A percentile compares a stretch with the other conserved stretches of the same genome.
phyloP scores from a whole-genome alignment of 2,797 vertebrate species.

The Characodon lateralis region DNA sequence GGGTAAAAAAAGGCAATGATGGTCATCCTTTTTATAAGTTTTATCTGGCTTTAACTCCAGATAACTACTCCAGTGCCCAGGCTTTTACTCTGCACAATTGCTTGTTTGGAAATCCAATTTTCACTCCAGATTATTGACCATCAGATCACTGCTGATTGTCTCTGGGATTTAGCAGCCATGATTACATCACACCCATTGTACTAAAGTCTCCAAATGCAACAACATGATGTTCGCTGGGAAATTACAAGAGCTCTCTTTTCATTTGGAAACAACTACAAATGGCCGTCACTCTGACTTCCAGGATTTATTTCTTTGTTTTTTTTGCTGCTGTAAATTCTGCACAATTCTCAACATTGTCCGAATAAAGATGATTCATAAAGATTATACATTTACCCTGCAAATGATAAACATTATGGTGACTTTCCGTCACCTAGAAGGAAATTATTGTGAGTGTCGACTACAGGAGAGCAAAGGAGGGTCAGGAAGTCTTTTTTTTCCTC shows the following conservation, averaged over 20 bases:
- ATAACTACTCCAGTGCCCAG: background rate
- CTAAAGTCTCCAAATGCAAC: background rate
- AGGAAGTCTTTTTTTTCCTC: too few species aligned
- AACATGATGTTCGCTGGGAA: background rate
- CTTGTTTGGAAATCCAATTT: constrained; percentile 8
- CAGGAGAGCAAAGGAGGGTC: too few species aligned
- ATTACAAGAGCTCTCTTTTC: background rate
- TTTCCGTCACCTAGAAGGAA: too few species aligned
- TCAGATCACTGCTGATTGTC: constrained; percentile 36
- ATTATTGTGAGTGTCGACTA: too few species aligned
- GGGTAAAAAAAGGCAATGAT: background rate
- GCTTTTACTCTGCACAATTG: constrained; percentile 26
- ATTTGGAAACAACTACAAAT: background rate
- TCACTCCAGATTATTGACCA: constrained; percentile 36
- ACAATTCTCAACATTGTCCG: background rate
- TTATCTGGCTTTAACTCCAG: background rate
- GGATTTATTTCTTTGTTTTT: background rate
- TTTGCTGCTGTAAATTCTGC: background rate
- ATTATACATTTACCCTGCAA: too few species aligned
- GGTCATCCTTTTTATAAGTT: background rate
- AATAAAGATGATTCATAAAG: too few species aligned
- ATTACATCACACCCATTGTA: constrained; percentile 33
- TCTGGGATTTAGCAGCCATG: background rate
- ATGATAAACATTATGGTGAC: too few species aligned
- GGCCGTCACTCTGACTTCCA: background rate